Conservation (phyloP, 2,888 invertebrate genomes). For the Protonemura montana region DNA sequence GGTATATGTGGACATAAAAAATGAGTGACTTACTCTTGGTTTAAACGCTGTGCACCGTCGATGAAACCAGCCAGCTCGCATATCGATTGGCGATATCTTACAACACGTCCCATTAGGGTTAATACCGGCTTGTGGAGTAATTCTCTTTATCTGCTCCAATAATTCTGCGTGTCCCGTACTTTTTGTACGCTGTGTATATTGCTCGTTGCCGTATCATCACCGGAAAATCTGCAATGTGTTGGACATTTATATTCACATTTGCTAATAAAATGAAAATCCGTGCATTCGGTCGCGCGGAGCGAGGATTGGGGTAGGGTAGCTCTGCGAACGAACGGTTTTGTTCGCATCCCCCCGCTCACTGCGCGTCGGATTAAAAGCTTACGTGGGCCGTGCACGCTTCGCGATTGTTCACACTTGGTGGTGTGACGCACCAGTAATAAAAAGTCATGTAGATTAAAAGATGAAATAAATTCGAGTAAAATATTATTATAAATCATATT, state of each 20-base stretch:
- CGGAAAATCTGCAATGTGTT: background rate
- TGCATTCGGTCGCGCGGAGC: background rate
- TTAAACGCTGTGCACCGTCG: no score
- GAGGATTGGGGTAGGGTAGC: no score
- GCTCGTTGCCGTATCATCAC: background rate
- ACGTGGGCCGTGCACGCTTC: background rate
- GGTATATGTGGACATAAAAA: no score
- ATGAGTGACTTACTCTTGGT: no score
- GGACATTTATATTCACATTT: background rate
- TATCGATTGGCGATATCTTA: background rate
- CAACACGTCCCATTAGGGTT: background rate
- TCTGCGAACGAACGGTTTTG: no score
- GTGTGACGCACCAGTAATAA: background rate
- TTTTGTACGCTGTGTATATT: background rate
- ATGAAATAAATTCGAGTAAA: conserved; percentile 26
- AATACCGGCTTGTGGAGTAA: background rate
- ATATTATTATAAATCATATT: conserved; percentile 29
- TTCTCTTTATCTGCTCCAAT: background rate
- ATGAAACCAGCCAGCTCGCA: background rate
- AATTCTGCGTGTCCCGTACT: background rate
- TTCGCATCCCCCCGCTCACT: background rate
- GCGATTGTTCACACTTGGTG: background rate
- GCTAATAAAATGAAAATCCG: background rate
- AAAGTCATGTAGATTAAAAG: conserved; percentile 32
- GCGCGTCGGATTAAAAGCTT: conserved; percentile 1